Evolutionary conservation across 2,797 vertebrate genomes (phyloP).

Genomic region (Pseudomugil tenellus): DNA sequence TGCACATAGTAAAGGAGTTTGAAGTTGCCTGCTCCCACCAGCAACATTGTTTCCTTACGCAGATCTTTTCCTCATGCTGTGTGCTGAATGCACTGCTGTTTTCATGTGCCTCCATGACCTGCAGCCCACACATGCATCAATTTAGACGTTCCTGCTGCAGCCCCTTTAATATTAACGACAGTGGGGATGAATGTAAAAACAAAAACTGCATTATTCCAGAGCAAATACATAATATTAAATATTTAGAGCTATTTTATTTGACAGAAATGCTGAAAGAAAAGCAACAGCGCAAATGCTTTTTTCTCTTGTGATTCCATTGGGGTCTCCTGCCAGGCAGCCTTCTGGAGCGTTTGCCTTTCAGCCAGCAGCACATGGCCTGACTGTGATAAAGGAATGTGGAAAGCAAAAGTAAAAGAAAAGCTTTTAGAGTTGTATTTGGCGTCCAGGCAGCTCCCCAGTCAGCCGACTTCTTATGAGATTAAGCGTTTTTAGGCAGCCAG

Average conservation of each 20-base stretch:
- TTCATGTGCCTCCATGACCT: conserved; percentile 12
- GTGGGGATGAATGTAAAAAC: conserved; percentile 56
- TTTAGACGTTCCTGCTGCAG: conserved; percentile 39
- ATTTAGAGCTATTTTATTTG: conserved; percentile 78
- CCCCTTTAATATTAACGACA: conserved; percentile 73
- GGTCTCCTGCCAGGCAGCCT: conserved; percentile 56
- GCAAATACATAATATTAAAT: conserved; percentile 75
- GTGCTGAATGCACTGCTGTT: conserved; percentile 1
- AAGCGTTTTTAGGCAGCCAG: conserved; percentile 72
- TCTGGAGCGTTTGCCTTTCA: conserved; percentile 48
- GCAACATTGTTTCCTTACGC: conserved; percentile 8
- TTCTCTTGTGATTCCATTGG: conserved; percentile 54
- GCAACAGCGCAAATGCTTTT: conserved; percentile 44
- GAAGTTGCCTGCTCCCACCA: not conserved
- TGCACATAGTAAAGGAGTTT: not conserved
- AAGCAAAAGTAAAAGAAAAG: conserved; percentile 63
- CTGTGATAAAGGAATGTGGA: conserved; percentile 72
- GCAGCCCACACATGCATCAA: conserved; percentile 45
- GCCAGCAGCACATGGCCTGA: conserved; percentile 63
- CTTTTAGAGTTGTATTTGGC: conserved; percentile 76
- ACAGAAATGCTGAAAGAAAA: conserved; percentile 60
- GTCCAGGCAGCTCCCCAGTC: conserved; percentile 59
- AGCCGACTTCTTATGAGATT: conserved; percentile 76
- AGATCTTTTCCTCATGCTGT: conserved; percentile 13
- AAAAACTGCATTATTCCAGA: conserved; percentile 74